Evolutionary conservation across 2,113 vertebrate species (phyloP).

Genomic region (Canis aureus): DNA sequence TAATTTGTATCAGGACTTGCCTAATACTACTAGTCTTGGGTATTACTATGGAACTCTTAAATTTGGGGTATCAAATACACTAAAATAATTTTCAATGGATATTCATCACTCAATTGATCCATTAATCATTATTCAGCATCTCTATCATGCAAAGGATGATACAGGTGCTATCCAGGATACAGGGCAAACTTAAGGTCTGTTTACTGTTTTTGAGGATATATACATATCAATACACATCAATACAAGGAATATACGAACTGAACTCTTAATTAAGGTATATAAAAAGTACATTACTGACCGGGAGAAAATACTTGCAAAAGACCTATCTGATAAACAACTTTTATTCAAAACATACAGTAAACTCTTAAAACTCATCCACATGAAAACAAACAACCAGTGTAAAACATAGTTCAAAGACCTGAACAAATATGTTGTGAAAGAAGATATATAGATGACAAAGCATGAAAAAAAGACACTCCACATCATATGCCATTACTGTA

Average conservation of each 20-base stretch:
- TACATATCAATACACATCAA: background rate
- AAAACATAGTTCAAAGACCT: background rate
- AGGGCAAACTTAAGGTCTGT: background rate
- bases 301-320: background rate
- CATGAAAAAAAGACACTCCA: background rate
- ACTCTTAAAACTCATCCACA: background rate
- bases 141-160: background rate
- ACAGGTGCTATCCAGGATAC: background rate
- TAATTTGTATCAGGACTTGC: background rate
- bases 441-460: background rate
- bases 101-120: background rate
- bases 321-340: background rate
- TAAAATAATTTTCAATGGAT: background rate
- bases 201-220: background rate
- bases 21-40: background rate
- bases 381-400: background rate
- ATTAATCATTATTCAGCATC: background rate
- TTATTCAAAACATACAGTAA: background rate
- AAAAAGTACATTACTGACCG: background rate
- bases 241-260: background rate
- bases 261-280: background rate
- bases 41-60: background rate
- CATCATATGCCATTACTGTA: background rate
- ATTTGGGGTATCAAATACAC: background rate
- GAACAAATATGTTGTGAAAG: background rate